Percentiles rank a stretch among this genome's conserved stretches.
Conservation (phyloP, 1,140 invertebrate genomes). For the Drosophila micromelanica region DNA sequence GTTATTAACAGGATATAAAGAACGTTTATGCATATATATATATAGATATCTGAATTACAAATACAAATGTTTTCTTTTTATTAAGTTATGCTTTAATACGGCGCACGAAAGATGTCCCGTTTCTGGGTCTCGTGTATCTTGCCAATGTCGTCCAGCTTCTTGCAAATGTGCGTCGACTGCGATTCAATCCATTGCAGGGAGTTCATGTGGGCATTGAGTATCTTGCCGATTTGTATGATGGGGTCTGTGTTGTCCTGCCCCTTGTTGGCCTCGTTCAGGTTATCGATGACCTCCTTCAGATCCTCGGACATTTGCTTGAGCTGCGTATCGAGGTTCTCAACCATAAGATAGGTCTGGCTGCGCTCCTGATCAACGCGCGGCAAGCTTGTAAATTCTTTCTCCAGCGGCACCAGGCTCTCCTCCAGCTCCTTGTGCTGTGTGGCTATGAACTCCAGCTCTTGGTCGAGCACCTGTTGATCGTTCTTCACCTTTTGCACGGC, state of each 20-base stretch:
- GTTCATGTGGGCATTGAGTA: constrained; percentile 98
- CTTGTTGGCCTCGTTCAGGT: constrained; percentile 94
- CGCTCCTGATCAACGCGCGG: constrained; percentile 93
- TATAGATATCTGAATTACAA: constrained; percentile 20
- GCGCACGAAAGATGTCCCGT: constrained; percentile 90
- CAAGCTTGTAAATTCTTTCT: constrained; percentile 90
- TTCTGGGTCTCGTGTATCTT: constrained; percentile 92
- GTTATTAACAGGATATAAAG: constrained; percentile 85
- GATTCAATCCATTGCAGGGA: constrained; percentile 97
- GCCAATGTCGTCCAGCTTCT: constrained; percentile 92
- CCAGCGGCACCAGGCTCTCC: constrained; percentile 92
- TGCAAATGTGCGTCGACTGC: constrained; percentile 89
- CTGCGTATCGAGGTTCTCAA: constrained; percentile 96
- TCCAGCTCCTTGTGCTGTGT: constrained; percentile 97
- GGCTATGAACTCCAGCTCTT: constrained; percentile 97
- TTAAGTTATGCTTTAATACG: constrained; percentile 83
- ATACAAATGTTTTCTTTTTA: constrained; percentile 39
- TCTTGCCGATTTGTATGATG: constrained; percentile 95
- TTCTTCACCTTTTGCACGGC: constrained; percentile 93
- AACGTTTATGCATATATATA: constrained; percentile 24
- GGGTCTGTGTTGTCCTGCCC: constrained; percentile 94
- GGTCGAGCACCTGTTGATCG: constrained; percentile 95
- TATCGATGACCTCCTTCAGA: constrained; percentile 97
- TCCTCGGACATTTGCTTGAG: constrained; percentile 97
- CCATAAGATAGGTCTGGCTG: constrained; percentile 93